phyloP scores from a whole-genome alignment of 2,113 vertebrate genomes.

The Scomber japonicus region DNA sequence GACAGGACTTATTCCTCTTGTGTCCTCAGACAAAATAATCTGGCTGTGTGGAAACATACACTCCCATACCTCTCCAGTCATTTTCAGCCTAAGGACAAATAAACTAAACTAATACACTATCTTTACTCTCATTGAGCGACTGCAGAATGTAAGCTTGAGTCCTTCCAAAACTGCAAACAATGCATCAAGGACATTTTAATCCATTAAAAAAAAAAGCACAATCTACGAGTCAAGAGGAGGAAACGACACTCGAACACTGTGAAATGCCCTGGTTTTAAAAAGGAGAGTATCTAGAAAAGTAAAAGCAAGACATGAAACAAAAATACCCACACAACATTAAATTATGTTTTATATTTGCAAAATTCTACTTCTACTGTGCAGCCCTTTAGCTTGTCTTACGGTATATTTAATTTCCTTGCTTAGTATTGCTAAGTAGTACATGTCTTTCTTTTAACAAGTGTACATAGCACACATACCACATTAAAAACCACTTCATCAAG shows the following conservation, averaged over 20 bases:
- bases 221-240: too few relatives aligned
- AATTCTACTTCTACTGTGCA: neutral
- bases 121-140: neutral
- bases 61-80: slow-evolving; percentile 24
- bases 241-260: too few relatives aligned
- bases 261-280: too few relatives aligned
- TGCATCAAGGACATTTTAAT: neutral
- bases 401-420: neutral
- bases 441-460: neutral
- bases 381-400: too few relatives aligned
- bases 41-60: slow-evolving; percentile 12
- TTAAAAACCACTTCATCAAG: neutral
- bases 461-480: neutral
- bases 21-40: slow-evolving; percentile 58
- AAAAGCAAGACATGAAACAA: too few relatives aligned
- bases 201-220: too few relatives aligned
- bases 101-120: neutral
- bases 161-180: neutral
- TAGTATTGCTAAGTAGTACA: neutral
- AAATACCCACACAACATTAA: too few relatives aligned
- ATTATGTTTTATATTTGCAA: neutral
- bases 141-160: neutral
- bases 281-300: too few relatives aligned
- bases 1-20: slow-evolving; percentile 46
- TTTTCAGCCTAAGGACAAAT: slow-evolving; percentile 47